Evolutionary conservation across 1,140 invertebrate species (phyloP).

Genomic region (Zaprionus ornatus): DNA sequence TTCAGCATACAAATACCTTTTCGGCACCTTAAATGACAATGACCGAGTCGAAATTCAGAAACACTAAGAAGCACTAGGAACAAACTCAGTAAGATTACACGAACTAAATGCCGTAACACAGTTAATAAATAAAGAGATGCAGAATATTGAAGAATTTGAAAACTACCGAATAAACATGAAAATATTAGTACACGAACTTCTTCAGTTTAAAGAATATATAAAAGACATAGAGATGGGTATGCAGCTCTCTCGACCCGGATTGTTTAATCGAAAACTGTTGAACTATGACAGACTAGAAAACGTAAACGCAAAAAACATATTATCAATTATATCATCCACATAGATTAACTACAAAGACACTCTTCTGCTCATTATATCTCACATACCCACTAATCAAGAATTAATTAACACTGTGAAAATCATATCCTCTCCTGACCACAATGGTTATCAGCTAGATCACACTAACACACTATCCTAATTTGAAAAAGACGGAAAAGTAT

Average conservation of each 20-base stretch:
- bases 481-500: background rate
- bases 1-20: too few relatives aligned
- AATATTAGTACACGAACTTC: too few relatives aligned
- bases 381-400: slow-evolving; percentile 6
- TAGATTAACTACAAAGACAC: background rate
- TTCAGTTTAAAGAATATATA: too few relatives aligned
- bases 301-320: background rate
- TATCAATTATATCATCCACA: slow-evolving; percentile 5
- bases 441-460: slow-evolving; percentile 4
- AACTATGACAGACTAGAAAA: slow-evolving; percentile 11
- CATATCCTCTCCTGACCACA: background rate
- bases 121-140: too few relatives aligned
- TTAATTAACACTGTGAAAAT: background rate
- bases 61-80: too few relatives aligned
- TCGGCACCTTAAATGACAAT: too few relatives aligned
- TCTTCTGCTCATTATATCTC: background rate
- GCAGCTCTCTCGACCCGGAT: background rate
- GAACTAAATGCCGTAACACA: too few relatives aligned
- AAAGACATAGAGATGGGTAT: slow-evolving; percentile 7
- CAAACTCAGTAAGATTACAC: too few relatives aligned
- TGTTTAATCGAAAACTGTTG: slow-evolving; percentile 7
- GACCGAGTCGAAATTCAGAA: too few relatives aligned
- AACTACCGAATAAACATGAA: too few relatives aligned
- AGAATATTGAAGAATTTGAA: too few relatives aligned
- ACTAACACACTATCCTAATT: background rate